Evolutionary conservation across 2,888 invertebrate species (phyloP).

Genomic region (Apotomis capreana): DNA sequence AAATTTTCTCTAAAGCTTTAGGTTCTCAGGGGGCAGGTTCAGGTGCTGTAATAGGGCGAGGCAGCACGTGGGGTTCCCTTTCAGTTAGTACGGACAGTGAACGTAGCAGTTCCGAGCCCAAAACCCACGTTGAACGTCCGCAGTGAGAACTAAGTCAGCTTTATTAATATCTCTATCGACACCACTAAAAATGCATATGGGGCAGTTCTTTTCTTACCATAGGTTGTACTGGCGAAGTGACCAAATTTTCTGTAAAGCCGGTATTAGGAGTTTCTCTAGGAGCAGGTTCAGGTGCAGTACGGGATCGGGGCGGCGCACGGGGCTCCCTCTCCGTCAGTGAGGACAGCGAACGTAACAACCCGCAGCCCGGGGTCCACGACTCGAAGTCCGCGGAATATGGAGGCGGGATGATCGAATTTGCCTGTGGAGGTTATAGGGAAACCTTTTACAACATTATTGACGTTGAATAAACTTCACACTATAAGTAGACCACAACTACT

Average conservation of each 20-base stretch:
- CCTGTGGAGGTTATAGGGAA: conserved; percentile 68
- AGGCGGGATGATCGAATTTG: conserved; percentile 92
- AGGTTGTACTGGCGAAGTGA: conserved; percentile 48
- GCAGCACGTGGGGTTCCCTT: conserved; percentile 50
- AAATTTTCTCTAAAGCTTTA: conserved; percentile 58
- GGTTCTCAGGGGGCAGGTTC: conserved; percentile 44
- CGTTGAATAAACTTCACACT: not conserved
- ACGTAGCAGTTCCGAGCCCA: conserved; percentile 66
- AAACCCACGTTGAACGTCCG: too few relatives aligned
- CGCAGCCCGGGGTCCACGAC: conserved; percentile 72
- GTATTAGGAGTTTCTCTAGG: conserved; percentile 49
- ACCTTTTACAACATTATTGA: conserved; percentile 32
- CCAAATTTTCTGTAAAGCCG: conserved; percentile 67
- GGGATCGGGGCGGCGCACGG: conserved; percentile 48
- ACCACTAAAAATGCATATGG: not conserved
- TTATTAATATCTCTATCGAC: not conserved
- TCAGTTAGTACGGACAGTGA: conserved; percentile 84
- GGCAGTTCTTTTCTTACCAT: not conserved
- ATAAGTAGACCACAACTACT: too few relatives aligned
- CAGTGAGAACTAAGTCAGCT: too few relatives aligned
- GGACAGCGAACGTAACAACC: conserved; percentile 84
- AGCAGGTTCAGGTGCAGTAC: conserved; percentile 52
- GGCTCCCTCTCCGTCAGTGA: conserved; percentile 76
- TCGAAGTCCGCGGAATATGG: conserved; percentile 85
- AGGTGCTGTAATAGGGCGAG: conserved; percentile 51